These are phyloP conservation scores for Erebia ligea DNA, from an alignment of 2,888 invertebrate species.

Conservation along the genomic window DNA sequence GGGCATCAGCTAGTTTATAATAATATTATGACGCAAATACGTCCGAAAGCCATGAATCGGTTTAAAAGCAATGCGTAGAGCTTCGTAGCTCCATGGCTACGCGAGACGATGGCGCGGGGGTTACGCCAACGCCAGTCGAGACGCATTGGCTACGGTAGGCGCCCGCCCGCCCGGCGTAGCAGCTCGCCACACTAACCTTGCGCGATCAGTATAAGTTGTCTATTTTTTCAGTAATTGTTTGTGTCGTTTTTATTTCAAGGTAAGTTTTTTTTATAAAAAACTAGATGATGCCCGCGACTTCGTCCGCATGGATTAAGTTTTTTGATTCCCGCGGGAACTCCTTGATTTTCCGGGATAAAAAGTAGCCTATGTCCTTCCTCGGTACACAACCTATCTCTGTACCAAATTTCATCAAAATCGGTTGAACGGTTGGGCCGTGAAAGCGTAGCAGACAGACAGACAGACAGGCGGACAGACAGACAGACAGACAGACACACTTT, in stretches of 20 bases:
- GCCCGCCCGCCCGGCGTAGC: slow-evolving; percentile 53
- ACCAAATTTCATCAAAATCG: no score
- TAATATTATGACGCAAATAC: neutral
- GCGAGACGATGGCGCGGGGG: neutral
- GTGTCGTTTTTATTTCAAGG: slow-evolving; percentile 16
- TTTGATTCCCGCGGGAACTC: no score
- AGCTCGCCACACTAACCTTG: slow-evolving; percentile 16
- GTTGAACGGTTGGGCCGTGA: no score
- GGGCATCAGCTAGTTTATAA: no score
- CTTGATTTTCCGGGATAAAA: no score
- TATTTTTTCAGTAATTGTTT: neutral
- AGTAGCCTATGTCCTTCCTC: no score
- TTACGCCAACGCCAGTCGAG: slow-evolving; percentile 64
- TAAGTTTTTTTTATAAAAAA: slow-evolving; percentile 13
- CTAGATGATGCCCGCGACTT: no score
- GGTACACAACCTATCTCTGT: no score
- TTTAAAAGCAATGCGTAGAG: slow-evolving; percentile 31
- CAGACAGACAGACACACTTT: no score
- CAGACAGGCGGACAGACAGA: no score
- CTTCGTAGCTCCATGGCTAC: slow-evolving; percentile 47
- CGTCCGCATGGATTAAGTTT: no score
- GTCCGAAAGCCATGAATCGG: neutral
- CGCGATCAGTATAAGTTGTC: slow-evolving; percentile 5
- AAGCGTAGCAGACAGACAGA: no score
- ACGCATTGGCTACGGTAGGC: slow-evolving; percentile 67